phyloP scores from a whole-genome alignment of 2,888 invertebrate genomes.

The Formica aserva region DNA sequence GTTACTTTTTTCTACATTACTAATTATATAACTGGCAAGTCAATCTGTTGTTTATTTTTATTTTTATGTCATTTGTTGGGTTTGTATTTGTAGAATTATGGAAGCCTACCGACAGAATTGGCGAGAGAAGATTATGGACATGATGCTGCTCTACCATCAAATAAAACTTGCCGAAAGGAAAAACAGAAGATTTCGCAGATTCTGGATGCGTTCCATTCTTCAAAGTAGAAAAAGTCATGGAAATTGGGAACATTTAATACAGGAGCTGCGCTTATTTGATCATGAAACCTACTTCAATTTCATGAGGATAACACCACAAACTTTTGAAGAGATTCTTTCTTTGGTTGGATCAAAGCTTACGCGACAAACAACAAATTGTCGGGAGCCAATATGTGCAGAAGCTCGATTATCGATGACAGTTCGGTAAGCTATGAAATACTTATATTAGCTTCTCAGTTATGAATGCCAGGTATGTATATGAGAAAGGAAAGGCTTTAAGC shows the following conservation, averaged over 20 bases:
- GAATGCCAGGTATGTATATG: too few relatives aligned
- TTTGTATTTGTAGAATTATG: not conserved
- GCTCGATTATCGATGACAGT: not conserved
- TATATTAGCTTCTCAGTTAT: not conserved
- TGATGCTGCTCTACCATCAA: not conserved
- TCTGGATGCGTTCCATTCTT: not conserved
- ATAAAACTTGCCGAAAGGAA: not conserved
- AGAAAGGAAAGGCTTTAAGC: too few relatives aligned
- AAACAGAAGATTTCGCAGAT: not conserved
- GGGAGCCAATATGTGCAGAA: conserved; percentile 3
- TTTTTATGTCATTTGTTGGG: too few relatives aligned
- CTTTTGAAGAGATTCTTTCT: conserved; percentile 2
- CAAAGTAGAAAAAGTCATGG: not conserved
- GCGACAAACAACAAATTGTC: not conserved
- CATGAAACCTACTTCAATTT: not conserved
- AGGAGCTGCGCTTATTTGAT: not conserved
- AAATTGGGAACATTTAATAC: not conserved
- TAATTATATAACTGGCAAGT: too few relatives aligned
- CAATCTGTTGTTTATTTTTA: too few relatives aligned
- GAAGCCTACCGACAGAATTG: not conserved
- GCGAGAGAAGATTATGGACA: not conserved
- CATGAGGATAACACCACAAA: not conserved
- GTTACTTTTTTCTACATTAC: too few relatives aligned
- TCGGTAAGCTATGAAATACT: not conserved
- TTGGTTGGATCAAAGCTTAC: not conserved